Percentiles rank a stretch among this genome's conserved stretches.
These are phyloP conservation scores for Deroptyus accipitrinus DNA, from an alignment of 2,113 vertebrate species.

Conservation along the genomic window DNA sequence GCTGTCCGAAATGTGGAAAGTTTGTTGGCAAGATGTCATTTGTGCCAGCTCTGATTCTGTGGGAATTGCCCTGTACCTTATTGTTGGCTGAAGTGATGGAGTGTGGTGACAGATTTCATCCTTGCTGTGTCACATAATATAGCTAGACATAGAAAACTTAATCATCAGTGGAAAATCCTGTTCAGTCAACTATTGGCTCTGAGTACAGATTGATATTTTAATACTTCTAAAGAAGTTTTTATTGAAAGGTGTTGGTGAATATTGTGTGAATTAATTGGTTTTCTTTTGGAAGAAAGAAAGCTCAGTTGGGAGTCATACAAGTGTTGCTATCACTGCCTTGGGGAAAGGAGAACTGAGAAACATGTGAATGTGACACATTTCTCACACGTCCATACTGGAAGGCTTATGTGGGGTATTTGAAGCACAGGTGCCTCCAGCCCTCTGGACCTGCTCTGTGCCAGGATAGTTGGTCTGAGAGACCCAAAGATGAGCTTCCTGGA, in stretches of 20 bases:
- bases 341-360: neutral
- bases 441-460: neutral
- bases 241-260: neutral
- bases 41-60: neutral
- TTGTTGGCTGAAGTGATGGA: neutral
- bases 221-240: neutral
- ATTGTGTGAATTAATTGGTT: neutral
- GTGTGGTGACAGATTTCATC: neutral
- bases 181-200: neutral
- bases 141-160: neutral
- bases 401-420: neutral
- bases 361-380: neutral
- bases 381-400: neutral
- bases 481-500: neutral
- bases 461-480: neutral
- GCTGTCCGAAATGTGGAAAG: neutral
- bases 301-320: neutral
- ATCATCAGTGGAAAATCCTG: neutral
- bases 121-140: neutral
- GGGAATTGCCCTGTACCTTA: neutral
- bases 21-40: rapidly evolving
- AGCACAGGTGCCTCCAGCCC: neutral
- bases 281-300: neutral
- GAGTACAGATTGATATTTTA: neutral
- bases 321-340: neutral